Conservation (phyloP, 2,797 vertebrate genomes). For the Anabacerthia variegaticeps region DNA sequence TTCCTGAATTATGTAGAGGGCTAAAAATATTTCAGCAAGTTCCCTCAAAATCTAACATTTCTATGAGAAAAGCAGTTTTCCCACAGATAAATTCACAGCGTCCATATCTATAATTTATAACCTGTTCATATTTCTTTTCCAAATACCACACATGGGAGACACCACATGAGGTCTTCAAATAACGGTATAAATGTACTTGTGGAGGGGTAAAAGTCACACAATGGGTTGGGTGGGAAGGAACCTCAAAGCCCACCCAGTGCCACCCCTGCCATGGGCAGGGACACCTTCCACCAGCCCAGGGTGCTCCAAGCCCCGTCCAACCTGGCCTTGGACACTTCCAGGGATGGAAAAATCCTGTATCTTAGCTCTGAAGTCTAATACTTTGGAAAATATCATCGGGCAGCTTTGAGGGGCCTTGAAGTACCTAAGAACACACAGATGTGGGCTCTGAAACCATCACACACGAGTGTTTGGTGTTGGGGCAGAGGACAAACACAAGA, state of each 20-base stretch:
- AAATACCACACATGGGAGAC: not conserved
- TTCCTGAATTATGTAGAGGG: not conserved
- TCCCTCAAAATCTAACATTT: not conserved
- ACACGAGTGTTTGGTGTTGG: accelerated
- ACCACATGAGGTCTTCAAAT: not conserved
- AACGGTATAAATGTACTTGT: not conserved
- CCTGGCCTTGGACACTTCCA: not conserved
- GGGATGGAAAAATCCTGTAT: not conserved
- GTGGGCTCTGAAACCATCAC: not conserved
- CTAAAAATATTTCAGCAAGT: slow-evolving; percentile 20
- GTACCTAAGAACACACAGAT: not conserved
- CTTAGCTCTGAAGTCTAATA: not conserved
- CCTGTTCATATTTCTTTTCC: not conserved
- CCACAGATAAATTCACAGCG: not conserved
- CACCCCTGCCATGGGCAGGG: not conserved
- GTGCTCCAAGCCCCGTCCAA: not conserved
- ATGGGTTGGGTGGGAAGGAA: not conserved
- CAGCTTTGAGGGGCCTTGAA: not conserved
- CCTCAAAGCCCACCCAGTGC: not conserved
- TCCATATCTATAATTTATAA: not conserved
- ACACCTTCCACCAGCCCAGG: not conserved
- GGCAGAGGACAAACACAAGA: not conserved
- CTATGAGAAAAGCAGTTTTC: not conserved
- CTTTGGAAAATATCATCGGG: not conserved
- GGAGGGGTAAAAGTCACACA: not conserved